Evolutionary conservation across 2,888 invertebrate species (phyloP), one percentile per base, ranked within the genome.

Genomic region (Perizoma flavofasciatum): DNA sequence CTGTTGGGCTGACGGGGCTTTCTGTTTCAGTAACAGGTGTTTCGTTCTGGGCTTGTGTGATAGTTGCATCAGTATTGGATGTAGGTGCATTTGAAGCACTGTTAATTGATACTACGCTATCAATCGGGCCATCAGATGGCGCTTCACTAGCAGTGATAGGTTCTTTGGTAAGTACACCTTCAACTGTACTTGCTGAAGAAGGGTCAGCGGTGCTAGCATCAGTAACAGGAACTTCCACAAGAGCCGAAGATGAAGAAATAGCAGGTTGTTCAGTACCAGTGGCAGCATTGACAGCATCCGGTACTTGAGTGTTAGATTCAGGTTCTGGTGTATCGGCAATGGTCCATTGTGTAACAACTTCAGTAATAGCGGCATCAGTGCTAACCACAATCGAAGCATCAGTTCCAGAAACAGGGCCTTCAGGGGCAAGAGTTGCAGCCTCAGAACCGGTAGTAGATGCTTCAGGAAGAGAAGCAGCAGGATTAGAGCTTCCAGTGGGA

Each of bases 111-210:
- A 44, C 53, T 59, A 50, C 10, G 39, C 34, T 47, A 41, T 54
- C 54, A 54, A 45, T 54, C 7, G 54, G 41, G 4, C 10, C 32
- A 9, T 37, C 59, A 41, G 43, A 34, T 32, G 49, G 10, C 32
- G 39, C 44, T 40, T 60, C 60, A 52, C 55, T 43, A 10, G 33
- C 5, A n/a, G 43, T 40, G 47, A 44, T 39, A 41, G 37, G 48
- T 48, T 32, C 49, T 46, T 60, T 55, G n/a, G 59, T 40, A 9
- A 11, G 34, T n/a, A 39, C 49, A 35, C n/a, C 37, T 50, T 55
- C 51, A 33, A 43, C 49, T 45, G 56, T n/a, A 32, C 49, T 35
- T 40, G 43, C 10, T 35, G 49, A 39, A 9, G 49, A 10, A n/a
- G 47, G 32, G 10, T 46, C 6, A 6, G 37, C 41, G 49, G 44